A percentile compares a stretch with the other conserved stretches of the same genome.
Evolutionary conservation across 2,797 vertebrate genomes (phyloP).

Genomic region (Etheostoma nigrum): DNA sequence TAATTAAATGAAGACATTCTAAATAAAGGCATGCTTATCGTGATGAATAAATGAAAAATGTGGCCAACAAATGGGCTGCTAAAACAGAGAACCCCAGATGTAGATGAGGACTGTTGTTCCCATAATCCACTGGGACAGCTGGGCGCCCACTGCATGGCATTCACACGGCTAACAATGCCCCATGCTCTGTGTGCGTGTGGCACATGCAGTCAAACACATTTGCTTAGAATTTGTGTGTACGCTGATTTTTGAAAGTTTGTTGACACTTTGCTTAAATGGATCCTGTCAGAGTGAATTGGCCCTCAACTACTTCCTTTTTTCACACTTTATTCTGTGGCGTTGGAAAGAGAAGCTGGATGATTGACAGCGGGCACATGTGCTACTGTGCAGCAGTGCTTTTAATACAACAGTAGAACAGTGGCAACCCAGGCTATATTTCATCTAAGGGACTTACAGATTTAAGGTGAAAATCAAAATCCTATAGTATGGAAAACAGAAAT

Average conservation of each 20-base stretch:
- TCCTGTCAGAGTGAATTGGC: slow-evolving; percentile 39
- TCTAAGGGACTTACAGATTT: background rate
- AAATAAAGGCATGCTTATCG: background rate
- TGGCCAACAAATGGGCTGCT: background rate
- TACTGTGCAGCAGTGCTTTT: background rate
- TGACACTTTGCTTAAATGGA: slow-evolving; percentile 55
- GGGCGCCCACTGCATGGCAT: slow-evolving; percentile 2
- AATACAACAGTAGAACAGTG: background rate
- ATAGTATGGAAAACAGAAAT: too few relatives aligned
- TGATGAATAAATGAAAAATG: too few relatives aligned
- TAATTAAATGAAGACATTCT: background rate
- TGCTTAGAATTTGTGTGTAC: slow-evolving; percentile 62
- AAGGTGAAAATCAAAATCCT: background rate
- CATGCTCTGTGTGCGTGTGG: slow-evolving; percentile 6
- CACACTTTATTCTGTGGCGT: slow-evolving; percentile 22
- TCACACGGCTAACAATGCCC: slow-evolving; percentile 37
- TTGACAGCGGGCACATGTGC: background rate
- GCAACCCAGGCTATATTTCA: too few relatives aligned
- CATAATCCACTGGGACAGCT: slow-evolving; percentile 16
- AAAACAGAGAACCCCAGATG: slow-evolving; percentile 8
- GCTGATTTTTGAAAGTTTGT: slow-evolving; percentile 46
- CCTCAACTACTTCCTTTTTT: slow-evolving; percentile 66
- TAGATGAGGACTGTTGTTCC: slow-evolving; percentile 23
- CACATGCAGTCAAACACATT: slow-evolving; percentile 50
- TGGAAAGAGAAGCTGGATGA: slow-evolving; percentile 32